Evolutionary conservation across 1,140 invertebrate genomes (phyloP), one percentile per base, ranked within the genome.

Genomic region (Drosophila sechellia): DNA sequence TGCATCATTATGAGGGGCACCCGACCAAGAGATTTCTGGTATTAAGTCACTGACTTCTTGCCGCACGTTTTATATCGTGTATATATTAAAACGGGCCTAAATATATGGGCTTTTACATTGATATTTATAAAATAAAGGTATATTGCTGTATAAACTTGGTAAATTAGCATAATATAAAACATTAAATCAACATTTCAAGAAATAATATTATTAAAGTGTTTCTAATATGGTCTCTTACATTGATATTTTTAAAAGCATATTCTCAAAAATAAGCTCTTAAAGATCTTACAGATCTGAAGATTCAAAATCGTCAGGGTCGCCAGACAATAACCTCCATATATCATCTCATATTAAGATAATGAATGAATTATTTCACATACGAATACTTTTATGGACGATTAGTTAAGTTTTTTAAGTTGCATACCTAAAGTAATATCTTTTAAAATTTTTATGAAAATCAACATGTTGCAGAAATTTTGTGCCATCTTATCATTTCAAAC

Each of bases 1-100:
- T 68, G 52, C 43, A 66, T 65, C 74, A 87, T 89, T 74, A 77
- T 69, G 35, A 35, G 46, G 63, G 61, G 50, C 79, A 89, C 37
- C 66, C 72, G 84, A 87, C 58, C 83, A 77, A 69, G 20, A 59
- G 78, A 79, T 84, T 84, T 86, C 84, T 89, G 84, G 79, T 87
- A 89, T 87, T 89, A 83, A 89, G 84, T 87, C 83, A 87, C 84
- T 89, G 79, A 73, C 84, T 77, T 74, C 70, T 69, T 63, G 65
- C 20, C 43, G 76, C 57, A 69, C 48, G 54, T 53, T 52, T 55
- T 39, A 22, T 22, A 22, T 58, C 25, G 31, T 74, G 35, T 56
- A 52, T 64, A 52, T 27, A 68, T 46, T 25, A 4, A 48, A 69
- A 48, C n/a, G 27, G 37, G 8, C 27, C 13, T 10, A 1, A 31